These are phyloP conservation scores for Streptopelia turtur DNA, from an alignment of 2,797 vertebrate species.

Conservation along the genomic window DNA sequence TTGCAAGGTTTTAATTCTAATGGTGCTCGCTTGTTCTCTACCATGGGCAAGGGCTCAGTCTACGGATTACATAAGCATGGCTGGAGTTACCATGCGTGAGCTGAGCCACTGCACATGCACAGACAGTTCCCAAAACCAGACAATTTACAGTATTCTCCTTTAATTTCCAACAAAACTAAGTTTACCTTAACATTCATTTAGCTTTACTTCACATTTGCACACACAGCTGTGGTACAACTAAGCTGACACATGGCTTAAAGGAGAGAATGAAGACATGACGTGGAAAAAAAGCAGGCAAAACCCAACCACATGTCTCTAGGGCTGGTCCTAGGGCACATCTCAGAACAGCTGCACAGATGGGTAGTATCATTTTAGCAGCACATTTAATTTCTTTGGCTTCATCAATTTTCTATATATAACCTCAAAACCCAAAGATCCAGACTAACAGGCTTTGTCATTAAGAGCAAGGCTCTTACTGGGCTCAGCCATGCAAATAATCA, in stretches of 20 bases:
- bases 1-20: background rate
- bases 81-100: background rate
- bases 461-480: background rate
- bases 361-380: background rate
- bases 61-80: background rate
- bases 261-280: background rate
- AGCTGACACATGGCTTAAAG: background rate
- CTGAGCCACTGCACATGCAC: too few relatives aligned
- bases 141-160: too few relatives aligned
- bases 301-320: background rate
- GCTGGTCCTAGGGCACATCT: background rate
- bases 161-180: too few relatives aligned
- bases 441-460: background rate
- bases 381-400: constrained; percentile 10
- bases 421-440: background rate
- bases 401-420: background rate
- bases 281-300: background rate
- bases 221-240: too few relatives aligned
- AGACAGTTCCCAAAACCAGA: too few relatives aligned
- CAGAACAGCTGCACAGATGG: background rate
- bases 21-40: background rate
- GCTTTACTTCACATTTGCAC: too few relatives aligned
- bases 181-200: too few relatives aligned
- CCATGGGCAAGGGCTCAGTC: background rate
- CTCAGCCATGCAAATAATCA: background rate